Percentiles rank a stretch among this genome's conserved stretches.
Evolutionary conservation across 2,797 vertebrate species (phyloP).

Genomic region (Agapornis canus): DNA sequence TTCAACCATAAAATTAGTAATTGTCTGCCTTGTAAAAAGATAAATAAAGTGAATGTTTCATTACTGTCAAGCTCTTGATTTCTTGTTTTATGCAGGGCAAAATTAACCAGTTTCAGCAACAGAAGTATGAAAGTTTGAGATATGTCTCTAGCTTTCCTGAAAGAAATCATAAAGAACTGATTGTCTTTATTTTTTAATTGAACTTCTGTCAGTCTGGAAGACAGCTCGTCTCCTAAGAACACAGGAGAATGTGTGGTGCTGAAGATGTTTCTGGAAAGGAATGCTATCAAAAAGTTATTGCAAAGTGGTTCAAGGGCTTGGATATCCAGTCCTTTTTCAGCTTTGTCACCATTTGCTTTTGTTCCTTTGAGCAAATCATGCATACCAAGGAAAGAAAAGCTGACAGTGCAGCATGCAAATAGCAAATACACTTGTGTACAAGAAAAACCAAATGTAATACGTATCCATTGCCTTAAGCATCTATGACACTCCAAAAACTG

Average conservation of each 20-base stretch:
- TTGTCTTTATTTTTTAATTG: constrained; percentile 64
- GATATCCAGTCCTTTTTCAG: not conserved
- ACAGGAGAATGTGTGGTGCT: not conserved
- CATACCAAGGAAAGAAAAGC: not conserved
- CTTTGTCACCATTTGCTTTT: not conserved
- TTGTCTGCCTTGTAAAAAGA: constrained; percentile 78
- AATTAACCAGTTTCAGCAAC: constrained; percentile 72
- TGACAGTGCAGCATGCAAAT: not conserved
- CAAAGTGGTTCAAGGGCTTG: not conserved
- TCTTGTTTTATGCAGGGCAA: constrained; percentile 71
- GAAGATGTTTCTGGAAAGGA: not conserved
- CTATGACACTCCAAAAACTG: not conserved
- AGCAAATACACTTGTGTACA: not conserved
- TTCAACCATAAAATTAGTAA: constrained; percentile 80
- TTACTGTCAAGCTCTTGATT: constrained; percentile 72
- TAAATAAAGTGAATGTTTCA: constrained; percentile 78
- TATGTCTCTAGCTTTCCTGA: constrained; percentile 60
- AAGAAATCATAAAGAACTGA: constrained; percentile 62
- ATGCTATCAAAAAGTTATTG: not conserved
- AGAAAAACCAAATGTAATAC: not conserved
- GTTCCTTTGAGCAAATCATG: not conserved
- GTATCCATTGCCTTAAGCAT: not conserved
- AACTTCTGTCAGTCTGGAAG: constrained; percentile 47
- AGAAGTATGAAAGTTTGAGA: constrained; percentile 72
- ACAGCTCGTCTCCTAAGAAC: constrained; percentile 31